phyloP scores from a whole-genome alignment of 2,797 vertebrate species.

The Crypturellus tataupa region DNA sequence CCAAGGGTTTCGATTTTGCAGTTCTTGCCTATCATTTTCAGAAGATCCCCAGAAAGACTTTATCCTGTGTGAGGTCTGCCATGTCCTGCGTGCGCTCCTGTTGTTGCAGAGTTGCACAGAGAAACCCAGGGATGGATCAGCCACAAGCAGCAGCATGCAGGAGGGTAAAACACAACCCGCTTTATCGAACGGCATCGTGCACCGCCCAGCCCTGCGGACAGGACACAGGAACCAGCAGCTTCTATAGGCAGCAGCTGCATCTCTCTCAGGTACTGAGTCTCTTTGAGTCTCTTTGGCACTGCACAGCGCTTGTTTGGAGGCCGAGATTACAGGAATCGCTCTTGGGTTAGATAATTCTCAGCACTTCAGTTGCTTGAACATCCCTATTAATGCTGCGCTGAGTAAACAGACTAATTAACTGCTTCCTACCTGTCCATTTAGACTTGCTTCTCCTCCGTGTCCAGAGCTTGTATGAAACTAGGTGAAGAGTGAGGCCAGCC shows the following conservation, averaged over 20 bases:
- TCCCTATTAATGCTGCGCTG: neutral
- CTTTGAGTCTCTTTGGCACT: neutral
- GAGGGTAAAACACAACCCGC: neutral
- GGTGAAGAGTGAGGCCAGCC: neutral
- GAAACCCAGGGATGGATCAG: neutral
- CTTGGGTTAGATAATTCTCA: neutral
- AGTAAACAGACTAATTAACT: neutral
- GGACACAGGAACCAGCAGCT: neutral
- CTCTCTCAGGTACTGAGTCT: rapidly evolving
- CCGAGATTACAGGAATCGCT: neutral
- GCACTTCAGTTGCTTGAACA: rapidly evolving
- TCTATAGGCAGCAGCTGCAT: neutral
- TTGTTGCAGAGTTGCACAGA: neutral
- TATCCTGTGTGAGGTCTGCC: neutral
- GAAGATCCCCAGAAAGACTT: neutral
- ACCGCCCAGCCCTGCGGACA: neutral
- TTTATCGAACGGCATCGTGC: neutral
- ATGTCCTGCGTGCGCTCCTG: neutral
- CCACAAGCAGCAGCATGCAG: neutral
- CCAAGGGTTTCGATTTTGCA: neutral
- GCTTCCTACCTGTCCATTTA: neutral
- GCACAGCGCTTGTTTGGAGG: neutral
- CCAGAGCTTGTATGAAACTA: neutral
- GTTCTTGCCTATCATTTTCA: neutral
- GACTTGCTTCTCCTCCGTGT: neutral